Percentiles rank a stretch among this genome's conserved stretches.
Evolutionary conservation across 2,888 invertebrate genomes (phyloP).

Genomic region (Temnothorax rugatulus): DNA sequence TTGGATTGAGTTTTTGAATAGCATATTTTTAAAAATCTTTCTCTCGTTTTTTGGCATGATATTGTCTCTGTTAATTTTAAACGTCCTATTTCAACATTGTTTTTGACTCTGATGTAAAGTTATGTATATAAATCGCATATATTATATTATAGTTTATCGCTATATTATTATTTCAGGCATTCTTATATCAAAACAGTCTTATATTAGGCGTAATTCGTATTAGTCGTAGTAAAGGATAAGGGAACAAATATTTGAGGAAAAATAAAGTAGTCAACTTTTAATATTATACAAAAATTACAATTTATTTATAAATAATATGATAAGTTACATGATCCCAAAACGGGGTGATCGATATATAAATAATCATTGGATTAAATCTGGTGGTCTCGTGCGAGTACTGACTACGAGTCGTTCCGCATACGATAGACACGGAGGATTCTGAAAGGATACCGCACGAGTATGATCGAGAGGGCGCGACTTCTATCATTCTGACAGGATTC

Average conservation of each 20-base stretch:
- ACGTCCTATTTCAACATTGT: not conserved
- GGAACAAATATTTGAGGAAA: not conserved
- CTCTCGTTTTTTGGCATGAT: not conserved
- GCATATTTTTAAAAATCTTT: not conserved
- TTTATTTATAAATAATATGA: slow-evolving; percentile 79
- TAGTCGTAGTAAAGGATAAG: not conserved
- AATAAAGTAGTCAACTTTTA: not conserved
- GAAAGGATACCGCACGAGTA: slow-evolving; percentile 66
- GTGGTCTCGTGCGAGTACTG: slow-evolving; percentile 72
- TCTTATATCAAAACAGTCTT: not conserved
- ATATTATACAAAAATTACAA: slow-evolving; percentile 76
- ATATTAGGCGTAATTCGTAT: too few relatives aligned
- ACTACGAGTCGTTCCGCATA: slow-evolving; percentile 67
- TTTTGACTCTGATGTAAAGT: not conserved
- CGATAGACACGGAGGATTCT: slow-evolving; percentile 59
- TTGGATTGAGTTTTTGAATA: not conserved
- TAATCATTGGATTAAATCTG: slow-evolving; percentile 76
- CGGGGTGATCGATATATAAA: slow-evolving; percentile 72
- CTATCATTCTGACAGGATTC: slow-evolving; percentile 59
- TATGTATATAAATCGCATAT: not conserved
- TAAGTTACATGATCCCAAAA: slow-evolving; percentile 76
- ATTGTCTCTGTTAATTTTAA: not conserved
- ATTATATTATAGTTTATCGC: not conserved
- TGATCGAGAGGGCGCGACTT: slow-evolving; percentile 63
- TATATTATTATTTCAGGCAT: not conserved